Evolutionary conservation across 2,797 vertebrate genomes (phyloP).

Genomic region (Sus cebifrons): DNA sequence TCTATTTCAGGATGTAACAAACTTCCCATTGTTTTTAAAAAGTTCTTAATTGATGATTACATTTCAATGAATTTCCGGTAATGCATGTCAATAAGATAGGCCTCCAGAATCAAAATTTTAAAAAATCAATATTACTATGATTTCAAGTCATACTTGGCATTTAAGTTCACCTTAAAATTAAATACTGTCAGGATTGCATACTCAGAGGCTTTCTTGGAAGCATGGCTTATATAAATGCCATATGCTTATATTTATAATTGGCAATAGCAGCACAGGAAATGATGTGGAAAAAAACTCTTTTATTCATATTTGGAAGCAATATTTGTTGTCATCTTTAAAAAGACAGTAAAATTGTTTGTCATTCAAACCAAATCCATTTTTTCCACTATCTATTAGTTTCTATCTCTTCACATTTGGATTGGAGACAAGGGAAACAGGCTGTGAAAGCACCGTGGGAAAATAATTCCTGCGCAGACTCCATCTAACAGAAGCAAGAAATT

Average conservation of each 20-base stretch:
- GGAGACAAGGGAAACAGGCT: background rate
- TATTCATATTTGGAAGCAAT: constrained; percentile 43
- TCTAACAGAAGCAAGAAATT: constrained; percentile 59
- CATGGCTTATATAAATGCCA: background rate
- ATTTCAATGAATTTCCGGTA: constrained; percentile 51
- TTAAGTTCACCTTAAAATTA: constrained; percentile 9
- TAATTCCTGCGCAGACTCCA: background rate
- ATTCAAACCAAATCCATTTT: constrained; percentile 71
- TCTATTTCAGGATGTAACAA: constrained; percentile 18
- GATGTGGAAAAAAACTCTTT: constrained; percentile 11
- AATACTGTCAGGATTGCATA: background rate
- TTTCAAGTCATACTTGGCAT: constrained; percentile 18
- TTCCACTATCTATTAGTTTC: constrained; percentile 68
- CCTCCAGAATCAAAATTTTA: constrained; percentile 45
- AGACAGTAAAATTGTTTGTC: constrained; percentile 61
- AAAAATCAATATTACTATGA: constrained; percentile 27
- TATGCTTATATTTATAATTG: background rate
- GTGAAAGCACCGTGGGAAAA: constrained; percentile 47
- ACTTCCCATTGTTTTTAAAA: constrained; percentile 33
- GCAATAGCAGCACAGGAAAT: constrained; percentile 15
- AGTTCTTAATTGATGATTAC: constrained; percentile 53
- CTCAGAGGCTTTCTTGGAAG: constrained; percentile 42
- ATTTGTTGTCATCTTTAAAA: constrained; percentile 62
- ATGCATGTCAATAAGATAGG: background rate
- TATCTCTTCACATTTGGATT: constrained; percentile 9